Base-by-base conservation (phyloP, 53 echinoderm and acorn worm genomes). In the Stichopus horrens region DNA sequence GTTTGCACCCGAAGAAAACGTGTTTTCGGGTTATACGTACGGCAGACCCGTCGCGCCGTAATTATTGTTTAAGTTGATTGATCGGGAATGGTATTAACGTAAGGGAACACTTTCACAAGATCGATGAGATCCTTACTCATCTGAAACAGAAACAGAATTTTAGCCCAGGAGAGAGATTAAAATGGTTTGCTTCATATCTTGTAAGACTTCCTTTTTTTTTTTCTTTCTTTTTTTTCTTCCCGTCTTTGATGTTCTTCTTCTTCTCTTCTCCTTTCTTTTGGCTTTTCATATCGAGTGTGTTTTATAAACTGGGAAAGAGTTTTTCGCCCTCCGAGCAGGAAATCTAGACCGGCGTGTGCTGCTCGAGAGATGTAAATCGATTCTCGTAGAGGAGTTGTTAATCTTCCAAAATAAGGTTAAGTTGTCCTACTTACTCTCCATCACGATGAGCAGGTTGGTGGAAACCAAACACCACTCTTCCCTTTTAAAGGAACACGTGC, bases 361-460 rank as follows among this genome's bases (percentile, higher is more conserved):
- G 79, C 79, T 79, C 16, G 8, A 11, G 79, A 79, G 79, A 53
- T 79, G 79, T 79, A 79, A 79, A 79, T 54, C 55, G 52, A 79
- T 54, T 54, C 79, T 79, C 16, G 18, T 79, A 55, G 52, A 79
- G 55, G 55, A 55, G 79, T 63, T 63, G 63, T 63, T 37, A 13
- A 63, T 13, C 16, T 16, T 63, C 63, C 63, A 16, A 63, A 63
- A 63, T 63, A 63, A 63, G 63, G 63, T 63, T 63, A 63, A 63
- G 63, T 63, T 63, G 63, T 63, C 63, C 63, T 63, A 63, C 63
- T 63, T 63, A 16, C 63, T 63, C 63, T 63, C 63, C 11, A 63
- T 63, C 63, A 63, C 16, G 16, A 63, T 63, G 63, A 63, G 11
- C 63, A 63, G 10, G 63, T 63, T 37, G 16, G 11, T 63, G 63